Percentiles rank a stretch among this genome's conserved stretches.
These are phyloP conservation scores for Caenorhabditis angaria DNA, from an alignment of 2,888 invertebrate genomes.

Conservation along the genomic window DNA sequence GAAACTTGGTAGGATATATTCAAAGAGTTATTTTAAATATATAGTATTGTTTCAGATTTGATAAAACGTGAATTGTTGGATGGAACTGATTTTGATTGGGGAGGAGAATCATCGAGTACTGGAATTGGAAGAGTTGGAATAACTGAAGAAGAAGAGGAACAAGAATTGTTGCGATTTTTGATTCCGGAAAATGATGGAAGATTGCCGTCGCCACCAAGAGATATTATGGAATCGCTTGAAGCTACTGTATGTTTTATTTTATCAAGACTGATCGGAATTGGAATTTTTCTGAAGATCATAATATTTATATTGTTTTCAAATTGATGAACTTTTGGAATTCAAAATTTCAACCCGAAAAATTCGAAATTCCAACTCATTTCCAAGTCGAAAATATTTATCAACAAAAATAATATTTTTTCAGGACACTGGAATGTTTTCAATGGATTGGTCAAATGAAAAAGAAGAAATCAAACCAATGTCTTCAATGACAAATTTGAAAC, in stretches of 20 bases:
- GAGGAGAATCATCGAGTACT: not conserved
- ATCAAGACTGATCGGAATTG: too few species aligned
- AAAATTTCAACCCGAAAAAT: too few species aligned
- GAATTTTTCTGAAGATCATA: too few species aligned
- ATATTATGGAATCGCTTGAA: conserved; percentile 42
- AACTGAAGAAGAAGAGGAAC: conserved; percentile 46
- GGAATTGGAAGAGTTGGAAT: conserved; percentile 13
- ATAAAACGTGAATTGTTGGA: conserved; percentile 16
- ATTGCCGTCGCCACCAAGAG: conserved; percentile 35
- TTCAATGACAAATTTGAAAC: not conserved
- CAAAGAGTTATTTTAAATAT: too few species aligned
- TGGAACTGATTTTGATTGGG: conserved; percentile 9
- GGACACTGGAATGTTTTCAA: conserved; percentile 16
- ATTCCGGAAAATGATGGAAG: conserved; percentile 9
- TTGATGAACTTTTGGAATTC: too few species aligned
- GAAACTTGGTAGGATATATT: not conserved
- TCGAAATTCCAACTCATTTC: too few species aligned
- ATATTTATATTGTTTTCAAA: too few species aligned
- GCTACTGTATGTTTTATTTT: conserved; percentile 11
- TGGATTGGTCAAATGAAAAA: conserved; percentile 12
- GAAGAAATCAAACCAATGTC: not conserved
- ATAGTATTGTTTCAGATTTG: not conserved
- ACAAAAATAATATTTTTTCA: not conserved
- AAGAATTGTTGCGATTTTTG: conserved; percentile 31
- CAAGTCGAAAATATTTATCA: too few species aligned